Evolutionary conservation across 2,888 invertebrate genomes (phyloP).

Genomic region (Sesia apiformis): DNA sequence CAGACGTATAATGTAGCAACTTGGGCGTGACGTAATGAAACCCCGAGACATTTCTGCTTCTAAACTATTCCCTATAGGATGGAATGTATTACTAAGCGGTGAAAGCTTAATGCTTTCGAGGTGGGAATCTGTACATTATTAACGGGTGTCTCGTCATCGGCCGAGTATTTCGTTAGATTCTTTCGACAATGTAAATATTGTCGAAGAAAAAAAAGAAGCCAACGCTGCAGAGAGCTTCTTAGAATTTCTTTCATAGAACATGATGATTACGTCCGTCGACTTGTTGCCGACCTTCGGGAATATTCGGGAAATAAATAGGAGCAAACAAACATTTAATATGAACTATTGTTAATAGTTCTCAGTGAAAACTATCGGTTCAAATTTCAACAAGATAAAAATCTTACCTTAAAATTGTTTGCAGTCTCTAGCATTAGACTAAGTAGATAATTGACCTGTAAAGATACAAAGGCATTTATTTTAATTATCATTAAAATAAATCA

Average conservation of each 20-base stretch:
- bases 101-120: slow-evolving; percentile 10
- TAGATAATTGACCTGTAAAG: slow-evolving; percentile 55
- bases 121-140: slow-evolving; percentile 8
- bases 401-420: slow-evolving; percentile 29
- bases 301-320: too few species aligned
- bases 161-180: slow-evolving; percentile 1
- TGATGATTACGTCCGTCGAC: too few species aligned
- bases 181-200: neutral
- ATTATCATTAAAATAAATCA: too few species aligned
- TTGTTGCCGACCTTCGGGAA: too few species aligned
- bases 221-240: too few species aligned
- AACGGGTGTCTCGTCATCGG: slow-evolving; percentile 4
- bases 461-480: slow-evolving; percentile 1
- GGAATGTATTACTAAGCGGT: slow-evolving; percentile 5
- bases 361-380: slow-evolving; percentile 3
- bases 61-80: neutral
- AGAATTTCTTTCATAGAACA: too few species aligned
- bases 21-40: neutral
- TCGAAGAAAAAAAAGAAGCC: too few species aligned
- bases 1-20: too few species aligned
- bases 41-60: neutral
- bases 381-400: slow-evolving; percentile 8
- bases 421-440: slow-evolving; percentile 22
- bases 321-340: too few species aligned
- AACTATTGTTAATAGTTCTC: too few species aligned